Percentiles rank a stretch among this genome's conserved stretches.
These are phyloP conservation scores for Equus quagga DNA, from an alignment of 2,113 vertebrate genomes.

Conservation along the genomic window DNA sequence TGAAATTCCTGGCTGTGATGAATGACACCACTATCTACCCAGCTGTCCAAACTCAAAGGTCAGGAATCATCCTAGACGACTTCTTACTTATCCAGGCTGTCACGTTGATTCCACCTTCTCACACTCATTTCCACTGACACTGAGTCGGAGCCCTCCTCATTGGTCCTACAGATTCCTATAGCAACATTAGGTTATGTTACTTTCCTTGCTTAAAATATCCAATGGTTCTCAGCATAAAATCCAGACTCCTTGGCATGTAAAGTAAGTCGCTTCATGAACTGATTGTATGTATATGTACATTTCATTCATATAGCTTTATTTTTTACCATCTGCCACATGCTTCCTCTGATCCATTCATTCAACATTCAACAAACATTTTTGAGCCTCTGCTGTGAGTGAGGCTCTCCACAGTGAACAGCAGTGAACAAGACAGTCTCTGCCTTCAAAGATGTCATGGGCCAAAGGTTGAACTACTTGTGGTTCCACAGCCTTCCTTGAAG, in stretches of 20 bases:
- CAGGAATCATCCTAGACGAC: neutral
- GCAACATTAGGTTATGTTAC: neutral
- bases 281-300: no score
- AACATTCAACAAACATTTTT: no score
- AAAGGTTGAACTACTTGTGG: neutral
- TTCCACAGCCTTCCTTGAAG: neutral
- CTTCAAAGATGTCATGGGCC: neutral
- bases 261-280: neutral
- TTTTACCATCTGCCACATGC: neutral
- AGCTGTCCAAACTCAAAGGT: neutral
- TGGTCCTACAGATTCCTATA: neutral
- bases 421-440: neutral
- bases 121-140: neutral
- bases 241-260: neutral
- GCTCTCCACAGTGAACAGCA: no score
- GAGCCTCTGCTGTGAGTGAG: neutral
- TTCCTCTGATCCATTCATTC: neutral
- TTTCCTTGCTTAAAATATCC: neutral
- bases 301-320: neutral
- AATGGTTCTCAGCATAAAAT: neutral
- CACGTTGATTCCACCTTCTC: neutral
- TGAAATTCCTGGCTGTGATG: neutral
- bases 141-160: neutral
- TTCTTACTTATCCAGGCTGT: neutral
- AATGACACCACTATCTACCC: neutral